Evolutionary conservation across 2,797 vertebrate genomes (phyloP), one percentile per base, ranked within the genome.

Genomic region (Gymnoscopelus microlampas): DNA sequence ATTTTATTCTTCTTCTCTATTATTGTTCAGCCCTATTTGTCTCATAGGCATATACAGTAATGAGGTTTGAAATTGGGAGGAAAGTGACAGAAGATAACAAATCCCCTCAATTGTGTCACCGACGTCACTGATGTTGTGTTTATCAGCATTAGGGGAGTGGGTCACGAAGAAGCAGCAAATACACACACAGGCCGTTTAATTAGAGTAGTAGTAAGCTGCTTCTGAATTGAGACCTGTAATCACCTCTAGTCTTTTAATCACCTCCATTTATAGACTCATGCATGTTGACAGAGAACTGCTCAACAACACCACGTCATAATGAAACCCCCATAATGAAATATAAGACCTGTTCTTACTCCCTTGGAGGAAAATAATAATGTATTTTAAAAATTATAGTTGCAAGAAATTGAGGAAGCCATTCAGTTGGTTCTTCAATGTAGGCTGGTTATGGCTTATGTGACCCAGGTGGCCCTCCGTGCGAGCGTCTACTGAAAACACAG

Each of bases 171-270:
- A 62, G 39, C 35, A 63, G 23, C 63, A 78, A 73, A 79, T 80
- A 19, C 19, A 79, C 81, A 71, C 77, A 84, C 82, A 68, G 39
- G 39, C 39, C 55, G 53, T 44, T 19, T 23, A 63, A 53, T 23
- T 66, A 71, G 63, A 72, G 73, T 19, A 49, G 74, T 13, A 79
- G 48, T 92, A 93, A 94, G 86, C 91, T 15, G 85, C 90, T 93
- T 91, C 85, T 65, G 81, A 84, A 85, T 85, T 80, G 92, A 87
- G 82, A 77, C 87, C 67, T 68, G 51, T 90, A 93, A 94, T 92
- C 90, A 84, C 60, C 85, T 69, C 75, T 68, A 65, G 76, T 81
- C 83, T 63, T 56, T 84, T 92, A 94, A 94, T 90, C 91, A 78
- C 84, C 80, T 84, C 87, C 82, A 91, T 89, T 92, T 91, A 93